Evolutionary conservation across 1,140 invertebrate species (phyloP).

Genomic region (Tetraneura akinire): DNA sequence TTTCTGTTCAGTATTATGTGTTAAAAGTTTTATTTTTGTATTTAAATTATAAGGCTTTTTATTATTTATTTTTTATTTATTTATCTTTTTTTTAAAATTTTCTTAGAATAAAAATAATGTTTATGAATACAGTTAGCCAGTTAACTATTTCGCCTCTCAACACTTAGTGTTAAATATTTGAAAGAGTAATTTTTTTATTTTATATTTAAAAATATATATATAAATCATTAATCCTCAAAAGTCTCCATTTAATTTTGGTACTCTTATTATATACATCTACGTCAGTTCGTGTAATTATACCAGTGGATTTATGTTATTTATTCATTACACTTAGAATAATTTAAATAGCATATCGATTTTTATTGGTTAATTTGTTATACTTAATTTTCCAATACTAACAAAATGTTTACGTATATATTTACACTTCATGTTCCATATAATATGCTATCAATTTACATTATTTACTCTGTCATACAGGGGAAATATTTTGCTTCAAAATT

Average conservation of each 20-base stretch:
- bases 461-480: too few relatives aligned
- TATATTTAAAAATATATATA: slow-evolving; percentile 41
- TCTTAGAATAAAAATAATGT: neutral
- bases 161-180: slow-evolving; percentile 9
- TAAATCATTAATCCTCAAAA: slow-evolving; percentile 15
- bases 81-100: neutral
- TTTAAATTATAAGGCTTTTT: slow-evolving; percentile 51
- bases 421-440: too few relatives aligned
- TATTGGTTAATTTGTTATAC: slow-evolving; percentile 16
- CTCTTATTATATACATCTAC: neutral
- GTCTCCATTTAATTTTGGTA: neutral
- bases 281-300: slow-evolving; percentile 40
- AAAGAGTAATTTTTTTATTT: slow-evolving; percentile 19
- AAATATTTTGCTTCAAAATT: too few relatives aligned
- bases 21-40: slow-evolving; percentile 52
- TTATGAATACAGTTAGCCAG: neutral
- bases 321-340: slow-evolving; percentile 10
- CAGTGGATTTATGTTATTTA: slow-evolving; percentile 19
- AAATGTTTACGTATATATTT: slow-evolving; percentile 3
- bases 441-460: too few relatives aligned
- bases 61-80: slow-evolving; percentile 33
- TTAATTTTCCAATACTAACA: slow-evolving; percentile 14
- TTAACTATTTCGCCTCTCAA: neutral
- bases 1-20: slow-evolving; percentile 50
- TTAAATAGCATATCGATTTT: slow-evolving; percentile 31